Conservation (phyloP, 2,113 vertebrate genomes). For the Sphaerodactylus townsendi region DNA sequence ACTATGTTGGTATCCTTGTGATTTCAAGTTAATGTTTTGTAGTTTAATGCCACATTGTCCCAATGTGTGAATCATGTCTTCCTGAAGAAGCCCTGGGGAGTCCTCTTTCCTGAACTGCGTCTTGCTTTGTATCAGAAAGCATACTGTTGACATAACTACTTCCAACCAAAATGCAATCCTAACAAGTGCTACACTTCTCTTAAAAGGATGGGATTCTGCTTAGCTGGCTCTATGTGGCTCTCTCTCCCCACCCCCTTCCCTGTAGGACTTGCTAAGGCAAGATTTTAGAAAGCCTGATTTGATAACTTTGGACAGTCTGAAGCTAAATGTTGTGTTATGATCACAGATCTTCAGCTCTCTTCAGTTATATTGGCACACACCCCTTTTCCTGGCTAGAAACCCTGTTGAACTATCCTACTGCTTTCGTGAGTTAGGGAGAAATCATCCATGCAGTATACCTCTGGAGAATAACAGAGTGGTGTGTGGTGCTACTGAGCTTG, state of each 20-base stretch:
- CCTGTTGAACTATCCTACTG: neutral
- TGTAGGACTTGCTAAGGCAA: neutral
- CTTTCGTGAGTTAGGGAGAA: neutral
- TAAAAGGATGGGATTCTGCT: no score
- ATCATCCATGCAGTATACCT: neutral
- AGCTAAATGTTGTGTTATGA: neutral
- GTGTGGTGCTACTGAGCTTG: neutral
- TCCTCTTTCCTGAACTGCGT: neutral
- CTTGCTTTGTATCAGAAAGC: neutral
- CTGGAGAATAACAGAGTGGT: neutral
- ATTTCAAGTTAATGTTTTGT: neutral
- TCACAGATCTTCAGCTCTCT: neutral
- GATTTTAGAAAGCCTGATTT: neutral
- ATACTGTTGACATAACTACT: neutral
- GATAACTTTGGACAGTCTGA: neutral
- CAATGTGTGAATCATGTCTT: neutral
- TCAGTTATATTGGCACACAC: neutral
- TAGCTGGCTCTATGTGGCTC: neutral
- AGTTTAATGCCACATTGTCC: neutral
- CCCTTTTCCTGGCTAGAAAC: neutral
- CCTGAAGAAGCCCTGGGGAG: no score
- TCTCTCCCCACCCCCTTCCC: neutral
- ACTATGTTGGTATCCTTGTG: neutral
- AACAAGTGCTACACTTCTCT: no score
- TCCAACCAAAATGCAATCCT: neutral